phyloP scores from a whole-genome alignment of 2,113 vertebrate species.

The Corythoichthys intestinalis region DNA sequence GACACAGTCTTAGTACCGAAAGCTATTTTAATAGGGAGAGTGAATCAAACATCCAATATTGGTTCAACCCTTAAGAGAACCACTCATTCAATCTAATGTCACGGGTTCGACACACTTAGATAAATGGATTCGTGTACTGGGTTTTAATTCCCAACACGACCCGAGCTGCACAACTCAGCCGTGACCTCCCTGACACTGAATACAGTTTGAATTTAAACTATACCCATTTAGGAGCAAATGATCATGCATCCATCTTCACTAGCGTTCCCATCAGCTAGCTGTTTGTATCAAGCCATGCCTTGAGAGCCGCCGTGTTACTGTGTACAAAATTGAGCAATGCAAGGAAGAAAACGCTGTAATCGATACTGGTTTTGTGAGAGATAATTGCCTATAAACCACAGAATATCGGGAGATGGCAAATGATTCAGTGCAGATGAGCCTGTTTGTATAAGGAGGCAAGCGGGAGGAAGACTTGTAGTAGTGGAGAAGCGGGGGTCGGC shows the following conservation, averaged over 20 bases:
- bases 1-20: constrained; percentile 3
- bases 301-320: constrained; percentile 44
- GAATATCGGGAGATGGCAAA: constrained; percentile 71
- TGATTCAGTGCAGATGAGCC: constrained; percentile 71
- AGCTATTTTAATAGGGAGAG: constrained; percentile 12
- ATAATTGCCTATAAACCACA: constrained; percentile 76
- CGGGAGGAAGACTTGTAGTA: constrained; percentile 24
- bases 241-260: constrained; percentile 60
- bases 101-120: constrained; percentile 27
- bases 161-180: constrained; percentile 14
- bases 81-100: constrained; percentile 35
- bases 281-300: constrained; percentile 27
- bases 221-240: constrained; percentile 58
- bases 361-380: constrained; percentile 69
- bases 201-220: constrained; percentile 45
- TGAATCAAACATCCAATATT: constrained; percentile 24
- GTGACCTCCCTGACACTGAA: constrained; percentile 12
- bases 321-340: constrained; percentile 70
- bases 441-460: constrained; percentile 51
- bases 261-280: constrained; percentile 41
- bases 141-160: constrained; percentile 45
- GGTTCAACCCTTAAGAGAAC: constrained; percentile 33
- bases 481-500: constrained; percentile 17
- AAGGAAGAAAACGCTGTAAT: constrained; percentile 74
- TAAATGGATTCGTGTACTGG: constrained; percentile 27